Conservation (phyloP, 1,140 invertebrate species). For the Eurosta solidaginis region DNA sequence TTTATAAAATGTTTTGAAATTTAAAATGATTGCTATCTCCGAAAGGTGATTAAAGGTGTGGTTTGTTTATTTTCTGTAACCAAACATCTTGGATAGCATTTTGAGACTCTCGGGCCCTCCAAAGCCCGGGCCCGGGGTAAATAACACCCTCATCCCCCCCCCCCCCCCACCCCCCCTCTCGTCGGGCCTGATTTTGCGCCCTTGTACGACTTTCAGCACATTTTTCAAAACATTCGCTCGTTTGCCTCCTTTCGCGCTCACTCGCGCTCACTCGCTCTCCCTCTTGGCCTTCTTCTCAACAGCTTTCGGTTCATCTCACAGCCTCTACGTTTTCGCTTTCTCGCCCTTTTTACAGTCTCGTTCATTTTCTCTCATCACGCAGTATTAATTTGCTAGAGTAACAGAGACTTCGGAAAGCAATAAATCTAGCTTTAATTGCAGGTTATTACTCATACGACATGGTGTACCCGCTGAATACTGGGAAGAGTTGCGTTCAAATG, state of each 20-base stretch:
- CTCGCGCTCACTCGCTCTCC: not conserved
- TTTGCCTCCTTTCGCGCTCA: not conserved
- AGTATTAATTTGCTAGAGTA: slow-evolving; percentile 1
- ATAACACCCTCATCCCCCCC: no score
- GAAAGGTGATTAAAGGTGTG: not conserved
- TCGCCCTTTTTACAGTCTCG: not conserved
- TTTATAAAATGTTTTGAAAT: no score
- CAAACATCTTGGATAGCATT: no score
- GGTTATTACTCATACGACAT: slow-evolving; percentile 15
- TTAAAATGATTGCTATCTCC: no score
- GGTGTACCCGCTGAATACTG: not conserved
- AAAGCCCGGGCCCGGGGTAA: no score
- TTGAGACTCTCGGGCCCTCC: no score
- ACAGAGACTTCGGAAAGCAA: not conserved
- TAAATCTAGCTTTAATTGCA: slow-evolving; percentile 15
- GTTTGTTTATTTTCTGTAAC: no score
- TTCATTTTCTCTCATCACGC: not conserved
- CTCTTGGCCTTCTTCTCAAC: not conserved
- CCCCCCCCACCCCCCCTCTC: no score
- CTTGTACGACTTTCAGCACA: slow-evolving; percentile 19
- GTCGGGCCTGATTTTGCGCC: no score
- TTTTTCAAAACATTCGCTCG: not conserved
- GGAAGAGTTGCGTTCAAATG: not conserved
- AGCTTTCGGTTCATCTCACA: not conserved
- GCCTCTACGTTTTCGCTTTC: not conserved